Percentiles rank a stretch among this genome's conserved stretches.
phyloP scores from a whole-genome alignment of 92 coral and sea anemone species.

The Desmophyllum pertusum region DNA sequence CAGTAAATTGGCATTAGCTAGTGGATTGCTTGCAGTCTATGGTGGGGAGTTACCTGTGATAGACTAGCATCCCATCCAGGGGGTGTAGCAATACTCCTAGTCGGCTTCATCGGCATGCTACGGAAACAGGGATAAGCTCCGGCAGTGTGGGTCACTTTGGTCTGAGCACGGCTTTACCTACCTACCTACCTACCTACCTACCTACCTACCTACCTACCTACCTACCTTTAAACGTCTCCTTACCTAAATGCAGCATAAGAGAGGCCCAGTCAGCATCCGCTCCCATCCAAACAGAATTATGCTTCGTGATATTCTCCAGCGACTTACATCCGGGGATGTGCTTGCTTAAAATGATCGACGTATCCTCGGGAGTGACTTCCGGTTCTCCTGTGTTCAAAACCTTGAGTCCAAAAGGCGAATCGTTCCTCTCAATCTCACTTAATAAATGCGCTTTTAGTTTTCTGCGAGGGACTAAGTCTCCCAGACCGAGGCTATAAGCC shows the following conservation, averaged over 20 bases:
- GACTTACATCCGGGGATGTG: slow-evolving; percentile 80
- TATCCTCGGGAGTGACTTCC: slow-evolving; percentile 69
- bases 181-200: too few species aligned
- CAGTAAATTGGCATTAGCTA: too few species aligned
- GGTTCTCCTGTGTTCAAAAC: slow-evolving; percentile 62
- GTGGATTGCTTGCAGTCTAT: too few species aligned
- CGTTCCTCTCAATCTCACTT: slow-evolving; percentile 63
- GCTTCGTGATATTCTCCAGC: slow-evolving; percentile 85
- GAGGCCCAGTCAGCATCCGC: slow-evolving; percentile 88
- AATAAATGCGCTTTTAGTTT: slow-evolving; percentile 75
- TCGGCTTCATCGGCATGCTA: too few species aligned
- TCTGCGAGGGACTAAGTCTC: slow-evolving; percentile 73
- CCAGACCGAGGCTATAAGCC: slow-evolving; percentile 85
- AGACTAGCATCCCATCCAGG: too few species aligned
- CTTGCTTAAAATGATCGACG: slow-evolving; percentile 77
- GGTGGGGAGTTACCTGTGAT: too few species aligned
- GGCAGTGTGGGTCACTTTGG: too few species aligned
- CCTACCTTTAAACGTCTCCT: too few species aligned
- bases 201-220: too few species aligned
- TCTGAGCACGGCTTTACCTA: too few species aligned
- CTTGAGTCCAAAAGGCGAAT: slow-evolving; percentile 82
- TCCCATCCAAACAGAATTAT: slow-evolving; percentile 92
- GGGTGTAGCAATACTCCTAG: too few species aligned
- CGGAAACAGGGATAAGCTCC: too few species aligned
- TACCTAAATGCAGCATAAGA: slow-evolving; percentile 80